Evolutionary conservation across 2,888 invertebrate species (phyloP).

Genomic region (Urechis unicinctus): DNA sequence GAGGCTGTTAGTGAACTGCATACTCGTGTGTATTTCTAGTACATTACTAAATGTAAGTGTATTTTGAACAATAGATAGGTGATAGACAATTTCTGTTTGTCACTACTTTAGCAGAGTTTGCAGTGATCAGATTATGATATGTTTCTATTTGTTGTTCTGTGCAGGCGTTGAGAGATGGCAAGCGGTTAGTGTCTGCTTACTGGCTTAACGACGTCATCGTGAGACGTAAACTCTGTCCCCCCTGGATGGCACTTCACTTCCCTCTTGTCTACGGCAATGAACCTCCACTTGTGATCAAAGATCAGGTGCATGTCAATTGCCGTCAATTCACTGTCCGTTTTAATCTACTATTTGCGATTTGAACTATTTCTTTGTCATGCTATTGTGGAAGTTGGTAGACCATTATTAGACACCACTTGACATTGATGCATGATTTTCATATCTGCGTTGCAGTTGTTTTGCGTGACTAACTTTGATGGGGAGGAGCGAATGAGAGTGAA

Average conservation of each 20-base stretch:
- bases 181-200: conserved; percentile 72
- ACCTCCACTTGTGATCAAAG: conserved; percentile 31
- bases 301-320: not conserved
- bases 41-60: no score
- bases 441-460: conserved; percentile 60
- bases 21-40: no score
- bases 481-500: conserved; percentile 76
- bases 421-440: not conserved
- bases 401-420: no score
- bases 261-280: conserved; percentile 57
- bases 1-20: no score
- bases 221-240: conserved; percentile 79
- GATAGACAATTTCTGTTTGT: not conserved
- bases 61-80: no score
- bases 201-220: conserved; percentile 88
- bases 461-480: conserved; percentile 82
- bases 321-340: not conserved
- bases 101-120: no score
- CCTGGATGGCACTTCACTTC: conserved; percentile 89
- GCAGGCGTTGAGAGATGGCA: conserved; percentile 59
- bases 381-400: no score
- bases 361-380: no score
- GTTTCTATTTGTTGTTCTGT: no score
- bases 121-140: no score
- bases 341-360: not conserved